A percentile compares a stretch with the other conserved stretches of the same genome.
These are phyloP conservation scores for Phaenicophaeus curvirostris DNA, from an alignment of 2,797 vertebrate species.

Conservation along the genomic window DNA sequence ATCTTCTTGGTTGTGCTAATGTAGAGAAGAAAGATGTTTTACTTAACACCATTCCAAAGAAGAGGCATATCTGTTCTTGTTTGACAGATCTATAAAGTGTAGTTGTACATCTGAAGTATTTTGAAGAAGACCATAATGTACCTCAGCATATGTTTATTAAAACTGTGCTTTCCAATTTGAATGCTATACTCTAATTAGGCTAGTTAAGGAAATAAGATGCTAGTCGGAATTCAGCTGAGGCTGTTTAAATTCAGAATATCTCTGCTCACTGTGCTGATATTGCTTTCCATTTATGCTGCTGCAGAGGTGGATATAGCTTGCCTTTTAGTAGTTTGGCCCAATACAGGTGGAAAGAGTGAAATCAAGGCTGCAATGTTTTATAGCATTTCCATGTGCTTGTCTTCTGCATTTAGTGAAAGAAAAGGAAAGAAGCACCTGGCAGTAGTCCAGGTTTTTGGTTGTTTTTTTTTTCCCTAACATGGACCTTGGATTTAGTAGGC, in stretches of 20 bases:
- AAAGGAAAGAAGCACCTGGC: not conserved
- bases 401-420: not conserved
- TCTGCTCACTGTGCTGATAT: not conserved
- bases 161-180: conserved; percentile 1
- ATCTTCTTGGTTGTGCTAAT: conserved; percentile 10
- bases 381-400: not conserved
- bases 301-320: not conserved
- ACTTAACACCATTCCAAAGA: not conserved
- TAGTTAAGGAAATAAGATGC: not conserved
- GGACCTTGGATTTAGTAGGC: not conserved
- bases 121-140: not conserved
- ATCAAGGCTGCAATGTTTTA: not conserved
- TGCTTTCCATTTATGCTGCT: fast-evolving
- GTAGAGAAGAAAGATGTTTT: not conserved
- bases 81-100: conserved; percentile 4
- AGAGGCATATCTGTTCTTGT: not conserved
- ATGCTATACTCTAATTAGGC: not conserved
- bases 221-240: not conserved
- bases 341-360: not conserved
- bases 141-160: conserved; percentile 16
- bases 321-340: not conserved
- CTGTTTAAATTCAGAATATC: not conserved
- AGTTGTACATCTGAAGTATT: not conserved
- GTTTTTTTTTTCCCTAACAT: not conserved
- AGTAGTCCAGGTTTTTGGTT: not conserved